Conservation (phyloP, 2,797 vertebrate species). For the Miichthys miiuy region DNA sequence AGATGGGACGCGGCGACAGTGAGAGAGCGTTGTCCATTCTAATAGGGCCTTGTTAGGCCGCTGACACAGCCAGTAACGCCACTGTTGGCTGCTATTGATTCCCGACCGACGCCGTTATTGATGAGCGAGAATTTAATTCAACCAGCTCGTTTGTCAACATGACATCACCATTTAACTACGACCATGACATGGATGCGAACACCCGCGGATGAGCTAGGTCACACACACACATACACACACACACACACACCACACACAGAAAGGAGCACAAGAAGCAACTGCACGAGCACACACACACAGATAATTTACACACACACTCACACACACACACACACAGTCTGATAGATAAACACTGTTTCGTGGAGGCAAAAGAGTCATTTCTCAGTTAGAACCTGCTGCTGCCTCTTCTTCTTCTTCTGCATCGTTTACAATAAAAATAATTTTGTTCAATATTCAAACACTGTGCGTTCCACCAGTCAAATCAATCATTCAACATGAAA, state of each 20-base stretch:
- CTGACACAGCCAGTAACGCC: slow-evolving; percentile 77
- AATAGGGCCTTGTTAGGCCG: slow-evolving; percentile 81
- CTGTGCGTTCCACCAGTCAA: slow-evolving; percentile 57
- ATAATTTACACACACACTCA: slow-evolving; percentile 8
- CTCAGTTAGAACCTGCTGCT: slow-evolving; percentile 2
- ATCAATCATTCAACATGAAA: slow-evolving; percentile 76
- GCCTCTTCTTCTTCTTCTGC: slow-evolving; percentile 9
- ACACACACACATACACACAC: slow-evolving; percentile 16
- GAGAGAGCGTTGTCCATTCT: slow-evolving; percentile 79
- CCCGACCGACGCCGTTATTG: slow-evolving; percentile 81
- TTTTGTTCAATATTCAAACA: slow-evolving; percentile 60
- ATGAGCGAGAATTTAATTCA: slow-evolving; percentile 87
- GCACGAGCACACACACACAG: neutral
- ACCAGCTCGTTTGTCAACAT: slow-evolving; percentile 86
- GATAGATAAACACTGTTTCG: neutral
- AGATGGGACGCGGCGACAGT: slow-evolving; percentile 58
- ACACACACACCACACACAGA: slow-evolving; percentile 28
- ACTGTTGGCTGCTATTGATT: slow-evolving; percentile 84
- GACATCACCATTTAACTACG: slow-evolving; percentile 84
- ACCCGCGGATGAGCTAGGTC: slow-evolving; percentile 58
- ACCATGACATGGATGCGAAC: slow-evolving; percentile 72
- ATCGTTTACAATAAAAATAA: slow-evolving; percentile 51
- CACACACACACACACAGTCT: slow-evolving; percentile 4
- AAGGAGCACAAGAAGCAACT: neutral
- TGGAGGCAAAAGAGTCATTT: slow-evolving; percentile 2